Base-by-base conservation (phyloP, 1,140 invertebrate species). In the Periplaneta americana region DNA sequence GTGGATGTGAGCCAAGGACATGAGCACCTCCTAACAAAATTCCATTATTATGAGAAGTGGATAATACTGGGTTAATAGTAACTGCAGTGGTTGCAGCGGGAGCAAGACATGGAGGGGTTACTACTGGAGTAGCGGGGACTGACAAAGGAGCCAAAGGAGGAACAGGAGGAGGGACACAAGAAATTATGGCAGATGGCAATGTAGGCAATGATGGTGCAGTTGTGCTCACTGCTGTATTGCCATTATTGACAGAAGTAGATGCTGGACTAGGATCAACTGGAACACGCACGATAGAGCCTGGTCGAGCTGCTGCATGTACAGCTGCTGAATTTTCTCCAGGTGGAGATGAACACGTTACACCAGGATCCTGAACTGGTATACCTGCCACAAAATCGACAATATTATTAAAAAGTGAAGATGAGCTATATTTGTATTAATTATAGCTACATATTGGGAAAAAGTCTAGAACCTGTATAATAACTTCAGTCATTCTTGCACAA, bases 221-320 rank as follows among this genome's bases (percentile, higher is more conserved):
- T 36, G 33, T 34, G 13, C 4, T 80, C 39, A 28, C 34, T 48
- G 31, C n/a, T 17, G 18, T 22, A 39, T 31, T 80, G 28, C 28
- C 48, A 77, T 33, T 33, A 80, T 82, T 32, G 80, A 82, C 78
- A 83, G 82, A n/a, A 33, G 74, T 75, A 81, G 84, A 75, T n/a
- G 22, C 48, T n/a, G 48, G 6, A 66, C 28, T 66, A 5, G 39
- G 28, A 35, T 90, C 90, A 10, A 85, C 84, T 34, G 90, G 88
- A n/a, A 91, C 87, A 57, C 90, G 86, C 28, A 91, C 87, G 86
- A 90, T 91, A 0, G 90, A 90, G 6, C 90, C 91, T 28, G 89
- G 90, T 22, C 88, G 83, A 17, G 85, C 85, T 74, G 84, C 83
- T 57, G 84, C 83, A 39, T 85, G 86, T 17, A 85, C 84, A 34